phyloP scores from a whole-genome alignment of 2,888 invertebrate genomes.

The Netelia fuscicornis region DNA sequence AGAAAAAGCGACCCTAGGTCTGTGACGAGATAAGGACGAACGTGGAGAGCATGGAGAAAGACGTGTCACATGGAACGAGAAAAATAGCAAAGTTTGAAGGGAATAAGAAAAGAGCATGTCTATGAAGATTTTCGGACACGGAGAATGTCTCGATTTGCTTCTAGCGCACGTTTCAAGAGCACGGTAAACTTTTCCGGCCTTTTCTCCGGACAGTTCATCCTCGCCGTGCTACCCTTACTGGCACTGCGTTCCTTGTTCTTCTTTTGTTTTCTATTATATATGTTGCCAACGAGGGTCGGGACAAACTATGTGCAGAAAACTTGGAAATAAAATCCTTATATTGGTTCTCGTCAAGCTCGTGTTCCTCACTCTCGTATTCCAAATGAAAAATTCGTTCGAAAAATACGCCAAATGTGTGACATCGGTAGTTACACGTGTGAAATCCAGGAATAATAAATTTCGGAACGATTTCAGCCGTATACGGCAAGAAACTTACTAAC shows the following conservation, averaged over 20 bases:
- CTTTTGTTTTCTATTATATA: slow-evolving; percentile 13
- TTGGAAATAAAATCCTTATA: not conserved
- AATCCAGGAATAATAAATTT: no score
- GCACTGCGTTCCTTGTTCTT: slow-evolving; percentile 25
- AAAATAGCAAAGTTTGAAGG: slow-evolving; percentile 56
- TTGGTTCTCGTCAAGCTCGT: not conserved
- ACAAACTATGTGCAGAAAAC: not conserved
- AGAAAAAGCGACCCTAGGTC: slow-evolving; percentile 41
- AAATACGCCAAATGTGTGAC: no score
- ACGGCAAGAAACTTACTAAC: no score
- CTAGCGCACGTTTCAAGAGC: slow-evolving; percentile 58
- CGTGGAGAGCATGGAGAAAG: not conserved
- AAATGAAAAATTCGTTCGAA: not conserved
- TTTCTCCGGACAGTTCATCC: slow-evolving; percentile 24
- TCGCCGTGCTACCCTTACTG: not conserved
- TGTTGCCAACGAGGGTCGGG: not conserved
- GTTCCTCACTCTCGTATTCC: not conserved
- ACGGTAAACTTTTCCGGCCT: slow-evolving; percentile 51
- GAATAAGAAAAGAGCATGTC: slow-evolving; percentile 37
- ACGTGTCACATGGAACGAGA: slow-evolving; percentile 29
- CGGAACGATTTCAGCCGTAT: no score
- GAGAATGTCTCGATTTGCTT: slow-evolving; percentile 65
- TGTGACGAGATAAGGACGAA: slow-evolving; percentile 27
- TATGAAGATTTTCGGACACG: slow-evolving; percentile 20
- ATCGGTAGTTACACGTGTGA: no score